Conservation (phyloP, 1,140 invertebrate genomes). For the Tetramorium simillimum region DNA sequence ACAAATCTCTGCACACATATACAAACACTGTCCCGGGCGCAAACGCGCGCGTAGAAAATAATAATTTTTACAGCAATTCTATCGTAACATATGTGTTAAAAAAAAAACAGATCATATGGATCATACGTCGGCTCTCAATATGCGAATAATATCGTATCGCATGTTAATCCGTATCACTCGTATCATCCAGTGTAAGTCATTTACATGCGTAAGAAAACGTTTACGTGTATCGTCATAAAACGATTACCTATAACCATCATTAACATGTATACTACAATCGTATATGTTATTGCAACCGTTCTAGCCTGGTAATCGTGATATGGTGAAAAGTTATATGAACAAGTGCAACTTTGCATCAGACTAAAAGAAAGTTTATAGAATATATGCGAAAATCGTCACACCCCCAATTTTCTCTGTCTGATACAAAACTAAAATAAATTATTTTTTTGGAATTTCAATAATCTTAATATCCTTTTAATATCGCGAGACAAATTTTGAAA, state of each 20-base stretch:
- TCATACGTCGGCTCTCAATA: conserved; percentile 57
- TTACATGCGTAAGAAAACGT: conserved; percentile 50
- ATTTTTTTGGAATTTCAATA: neutral
- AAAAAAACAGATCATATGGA: conserved; percentile 14
- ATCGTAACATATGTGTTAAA: conserved; percentile 27
- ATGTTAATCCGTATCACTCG: conserved; percentile 45
- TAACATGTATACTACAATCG: conserved; percentile 34
- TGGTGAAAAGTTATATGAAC: conserved; percentile 5
- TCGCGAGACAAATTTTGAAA: neutral
- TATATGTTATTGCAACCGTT: neutral
- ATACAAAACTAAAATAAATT: neutral
- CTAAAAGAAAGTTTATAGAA: neutral
- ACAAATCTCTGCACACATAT: conserved; percentile 10
- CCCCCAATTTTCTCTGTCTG: neutral
- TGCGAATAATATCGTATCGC: conserved; percentile 54
- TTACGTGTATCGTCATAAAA: conserved; percentile 39
- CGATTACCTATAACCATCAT: conserved; percentile 23
- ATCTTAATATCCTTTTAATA: conserved; percentile 7
- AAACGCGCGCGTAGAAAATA: conserved; percentile 34
- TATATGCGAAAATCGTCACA: neutral
- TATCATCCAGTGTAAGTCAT: conserved; percentile 57
- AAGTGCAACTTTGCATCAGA: conserved; percentile 10
- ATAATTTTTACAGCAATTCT: conserved; percentile 47
- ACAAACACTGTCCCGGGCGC: conserved; percentile 26
- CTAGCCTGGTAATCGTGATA: conserved; percentile 25